These are phyloP conservation scores for Crioceris asparagi DNA, from an alignment of 2,888 invertebrate genomes.

Conservation along the genomic window DNA sequence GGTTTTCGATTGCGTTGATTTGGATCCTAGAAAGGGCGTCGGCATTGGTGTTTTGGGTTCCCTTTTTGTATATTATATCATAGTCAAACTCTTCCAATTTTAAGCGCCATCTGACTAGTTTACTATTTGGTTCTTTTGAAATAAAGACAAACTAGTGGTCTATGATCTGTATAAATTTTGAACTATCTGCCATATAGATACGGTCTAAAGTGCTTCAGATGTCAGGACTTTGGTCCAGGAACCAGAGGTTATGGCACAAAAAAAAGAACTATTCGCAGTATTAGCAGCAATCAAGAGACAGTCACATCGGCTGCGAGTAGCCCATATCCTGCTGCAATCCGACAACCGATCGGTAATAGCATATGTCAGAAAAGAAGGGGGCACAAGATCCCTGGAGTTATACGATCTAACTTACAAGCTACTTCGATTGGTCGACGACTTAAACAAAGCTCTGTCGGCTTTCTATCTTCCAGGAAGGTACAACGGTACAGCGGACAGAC, in stretches of 20 bases:
- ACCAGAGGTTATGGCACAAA: conserved; percentile 10
- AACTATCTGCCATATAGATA: no score
- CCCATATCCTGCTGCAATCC: conserved; percentile 9
- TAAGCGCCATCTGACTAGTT: no score
- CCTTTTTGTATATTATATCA: no score
- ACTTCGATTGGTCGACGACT: conserved; percentile 1
- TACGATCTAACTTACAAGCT: conserved; percentile 1
- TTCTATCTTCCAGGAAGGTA: conserved; percentile 11
- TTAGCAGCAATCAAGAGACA: not conserved
- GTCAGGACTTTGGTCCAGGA: no score
- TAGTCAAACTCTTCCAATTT: no score
- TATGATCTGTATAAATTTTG: no score
- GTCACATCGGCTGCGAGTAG: not conserved
- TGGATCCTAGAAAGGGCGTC: no score
- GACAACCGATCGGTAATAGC: conserved; percentile 13
- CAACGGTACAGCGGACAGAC: conserved; percentile 19
- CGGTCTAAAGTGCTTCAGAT: no score
- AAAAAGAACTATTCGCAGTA: conserved; percentile 7
- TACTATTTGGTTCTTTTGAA: no score
- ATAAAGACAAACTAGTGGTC: no score
- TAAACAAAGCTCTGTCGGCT: not conserved
- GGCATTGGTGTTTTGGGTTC: no score
- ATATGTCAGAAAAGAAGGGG: conserved; percentile 10
- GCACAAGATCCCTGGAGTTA: conserved; percentile 7
- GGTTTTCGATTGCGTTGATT: no score